Percentiles rank a stretch among this genome's conserved stretches.
These are phyloP conservation scores for Corydoras sp. DNA, from an alignment of 2,113 vertebrate species.

Conservation along the genomic window DNA sequence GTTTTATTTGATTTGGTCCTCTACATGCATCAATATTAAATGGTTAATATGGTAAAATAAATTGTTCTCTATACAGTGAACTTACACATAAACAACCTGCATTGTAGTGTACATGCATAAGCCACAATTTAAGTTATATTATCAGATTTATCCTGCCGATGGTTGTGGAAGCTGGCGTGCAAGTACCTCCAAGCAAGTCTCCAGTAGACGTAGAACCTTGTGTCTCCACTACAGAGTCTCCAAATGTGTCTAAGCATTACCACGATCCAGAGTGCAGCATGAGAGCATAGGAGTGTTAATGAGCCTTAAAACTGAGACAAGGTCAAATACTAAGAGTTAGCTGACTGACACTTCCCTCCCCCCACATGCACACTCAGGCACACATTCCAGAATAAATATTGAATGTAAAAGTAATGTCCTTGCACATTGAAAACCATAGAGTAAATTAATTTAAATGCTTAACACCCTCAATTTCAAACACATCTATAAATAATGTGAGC, in stretches of 20 bases:
- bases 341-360: not conserved
- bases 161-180: not conserved
- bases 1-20: no score
- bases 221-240: conserved; percentile 71
- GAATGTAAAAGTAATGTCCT: no score
- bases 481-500: conserved; percentile 1
- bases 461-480: not conserved
- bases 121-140: no score
- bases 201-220: conserved; percentile 76
- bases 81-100: no score
- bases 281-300: conserved; percentile 59
- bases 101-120: no score
- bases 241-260: conserved; percentile 77
- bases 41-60: no score
- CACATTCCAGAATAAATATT: conserved; percentile 1
- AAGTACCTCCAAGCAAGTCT: conserved; percentile 87
- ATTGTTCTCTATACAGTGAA: no score
- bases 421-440: no score
- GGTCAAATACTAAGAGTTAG: conserved; percentile 37
- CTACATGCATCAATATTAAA: not conserved
- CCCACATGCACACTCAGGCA: conserved; percentile 7
- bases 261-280: conserved; percentile 65
- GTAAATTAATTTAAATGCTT: no score
- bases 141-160: not conserved
- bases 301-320: conserved; percentile 50